These are phyloP conservation scores for Apis cerana DNA, from an alignment of 1,140 invertebrate genomes.

Conservation along the genomic window DNA sequence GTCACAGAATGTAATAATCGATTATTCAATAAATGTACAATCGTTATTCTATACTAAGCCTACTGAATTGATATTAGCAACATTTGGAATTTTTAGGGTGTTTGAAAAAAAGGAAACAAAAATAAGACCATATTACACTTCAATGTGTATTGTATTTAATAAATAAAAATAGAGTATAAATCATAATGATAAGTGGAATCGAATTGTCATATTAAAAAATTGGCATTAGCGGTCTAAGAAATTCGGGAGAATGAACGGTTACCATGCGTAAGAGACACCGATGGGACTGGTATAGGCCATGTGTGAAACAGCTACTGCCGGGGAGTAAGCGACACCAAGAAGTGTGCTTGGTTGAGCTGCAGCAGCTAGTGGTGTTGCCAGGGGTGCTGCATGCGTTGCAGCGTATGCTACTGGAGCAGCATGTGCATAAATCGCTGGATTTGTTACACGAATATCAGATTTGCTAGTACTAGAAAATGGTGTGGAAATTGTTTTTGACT, in stretches of 20 bases:
- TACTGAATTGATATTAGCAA: not conserved
- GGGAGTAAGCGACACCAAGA: constrained; percentile 82
- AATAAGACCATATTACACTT: not conserved
- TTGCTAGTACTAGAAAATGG: constrained; percentile 86
- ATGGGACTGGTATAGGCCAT: constrained; percentile 84
- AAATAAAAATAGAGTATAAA: constrained; percentile 10
- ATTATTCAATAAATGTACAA: constrained; percentile 38
- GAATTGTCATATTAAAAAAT: not conserved
- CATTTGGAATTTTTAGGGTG: no score
- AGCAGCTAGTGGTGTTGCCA: constrained; percentile 56
- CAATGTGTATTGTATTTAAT: constrained; percentile 20
- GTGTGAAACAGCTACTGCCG: constrained; percentile 85
- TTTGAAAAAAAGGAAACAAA: not conserved
- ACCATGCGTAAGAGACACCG: constrained; percentile 79
- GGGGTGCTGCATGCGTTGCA: constrained; percentile 63
- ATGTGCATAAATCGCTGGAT: constrained; percentile 80
- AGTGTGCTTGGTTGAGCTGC: constrained; percentile 56
- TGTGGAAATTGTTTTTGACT: constrained; percentile 85
- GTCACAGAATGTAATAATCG: constrained; percentile 50
- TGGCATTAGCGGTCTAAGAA: not conserved
- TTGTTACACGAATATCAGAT: constrained; percentile 84
- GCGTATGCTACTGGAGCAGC: constrained; percentile 65
- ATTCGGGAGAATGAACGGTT: not conserved
- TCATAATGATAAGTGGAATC: not conserved
- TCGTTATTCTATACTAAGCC: not conserved